These are phyloP conservation scores for Bubo blakistoni DNA, from an alignment of 2,113 vertebrate genomes.

Conservation along the genomic window DNA sequence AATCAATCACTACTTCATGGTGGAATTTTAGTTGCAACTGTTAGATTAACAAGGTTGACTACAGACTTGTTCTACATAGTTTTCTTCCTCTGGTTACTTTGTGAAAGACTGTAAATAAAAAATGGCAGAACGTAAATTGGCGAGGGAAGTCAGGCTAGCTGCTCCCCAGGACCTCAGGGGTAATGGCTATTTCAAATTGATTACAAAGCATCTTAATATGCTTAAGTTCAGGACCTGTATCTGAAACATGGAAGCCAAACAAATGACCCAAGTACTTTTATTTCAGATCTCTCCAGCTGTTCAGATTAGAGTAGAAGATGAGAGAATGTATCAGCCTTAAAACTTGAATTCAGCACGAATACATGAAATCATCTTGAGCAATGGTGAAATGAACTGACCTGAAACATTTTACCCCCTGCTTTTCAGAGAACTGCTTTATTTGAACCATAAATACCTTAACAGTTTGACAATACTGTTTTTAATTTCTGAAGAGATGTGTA, in stretches of 20 bases:
- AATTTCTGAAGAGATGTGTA: background rate
- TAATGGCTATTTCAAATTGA: background rate
- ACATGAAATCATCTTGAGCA: background rate
- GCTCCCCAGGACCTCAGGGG: rapidly evolving
- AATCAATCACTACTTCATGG: background rate
- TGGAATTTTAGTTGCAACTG: background rate
- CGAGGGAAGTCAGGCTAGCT: background rate
- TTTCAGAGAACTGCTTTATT: background rate
- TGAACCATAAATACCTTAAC: background rate
- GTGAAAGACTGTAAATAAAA: background rate
- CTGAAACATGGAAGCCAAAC: background rate
- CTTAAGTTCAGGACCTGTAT: background rate
- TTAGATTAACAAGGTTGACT: background rate
- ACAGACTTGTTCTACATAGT: background rate
- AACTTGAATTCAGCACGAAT: background rate
- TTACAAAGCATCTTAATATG: background rate
- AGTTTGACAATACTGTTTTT: rapidly evolving
- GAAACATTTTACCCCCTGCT: background rate
- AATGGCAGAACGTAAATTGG: background rate
- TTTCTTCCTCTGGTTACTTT: background rate
- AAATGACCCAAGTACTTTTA: background rate
- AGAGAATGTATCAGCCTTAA: background rate
- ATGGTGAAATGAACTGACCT: background rate
- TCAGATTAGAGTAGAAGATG: background rate
- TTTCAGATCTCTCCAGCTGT: background rate